Evolutionary conservation across 2,888 invertebrate genomes (phyloP).

Genomic region (Eristalis tenax): DNA sequence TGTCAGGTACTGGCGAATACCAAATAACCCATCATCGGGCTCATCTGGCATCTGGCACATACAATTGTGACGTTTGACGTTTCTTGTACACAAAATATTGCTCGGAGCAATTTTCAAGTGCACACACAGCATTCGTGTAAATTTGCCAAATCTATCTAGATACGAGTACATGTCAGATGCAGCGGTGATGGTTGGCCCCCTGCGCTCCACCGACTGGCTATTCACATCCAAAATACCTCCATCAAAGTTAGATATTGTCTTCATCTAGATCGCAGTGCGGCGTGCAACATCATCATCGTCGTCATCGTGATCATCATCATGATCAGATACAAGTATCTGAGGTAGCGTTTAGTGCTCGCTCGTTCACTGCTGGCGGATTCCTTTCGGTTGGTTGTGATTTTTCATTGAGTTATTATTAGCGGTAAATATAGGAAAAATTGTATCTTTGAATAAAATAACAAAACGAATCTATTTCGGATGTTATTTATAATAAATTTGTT

Average conservation of each 20-base stretch:
- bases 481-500: constrained; percentile 72
- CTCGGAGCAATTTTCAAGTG: constrained; percentile 68
- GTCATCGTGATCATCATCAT: not conserved
- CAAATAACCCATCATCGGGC: constrained; percentile 54
- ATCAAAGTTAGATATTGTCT: constrained; percentile 59
- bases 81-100: constrained; percentile 51
- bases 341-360: constrained; percentile 42
- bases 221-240: constrained; percentile 16
- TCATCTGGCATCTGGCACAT: constrained; percentile 67
- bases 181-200: not conserved
- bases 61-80: constrained; percentile 70
- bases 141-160: constrained; percentile 66
- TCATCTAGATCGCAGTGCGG: constrained; percentile 44
- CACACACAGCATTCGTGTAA: constrained; percentile 64
- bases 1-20: constrained; percentile 16
- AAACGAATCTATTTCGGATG: constrained; percentile 71
- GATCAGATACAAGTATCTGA: constrained; percentile 16
- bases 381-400: constrained; percentile 64
- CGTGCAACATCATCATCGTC: constrained; percentile 31
- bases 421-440: constrained; percentile 72
- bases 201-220: not conserved
- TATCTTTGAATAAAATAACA: constrained; percentile 72
- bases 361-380: constrained; percentile 40
- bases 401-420: constrained; percentile 72
- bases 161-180: constrained; percentile 51